Conservation (phyloP, 2,888 invertebrate species). For the Unio pictorum region DNA sequence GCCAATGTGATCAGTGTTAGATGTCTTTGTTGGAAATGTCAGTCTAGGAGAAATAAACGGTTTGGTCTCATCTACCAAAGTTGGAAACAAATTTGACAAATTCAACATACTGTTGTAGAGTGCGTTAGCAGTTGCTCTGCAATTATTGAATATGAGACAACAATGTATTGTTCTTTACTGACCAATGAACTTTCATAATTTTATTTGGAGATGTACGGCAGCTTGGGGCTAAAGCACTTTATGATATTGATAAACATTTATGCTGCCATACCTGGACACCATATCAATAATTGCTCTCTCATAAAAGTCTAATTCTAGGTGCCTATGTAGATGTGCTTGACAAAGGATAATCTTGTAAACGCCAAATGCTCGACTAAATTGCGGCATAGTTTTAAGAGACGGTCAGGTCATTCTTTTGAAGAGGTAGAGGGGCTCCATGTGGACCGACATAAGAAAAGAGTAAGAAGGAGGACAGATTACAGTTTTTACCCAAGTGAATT, state of each 20-base stretch:
- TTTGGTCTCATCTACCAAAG: not conserved
- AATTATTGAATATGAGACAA: slow-evolving; percentile 8
- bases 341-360: slow-evolving; percentile 18
- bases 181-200: slow-evolving; percentile 8
- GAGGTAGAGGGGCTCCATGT: not conserved
- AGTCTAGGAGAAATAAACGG: not conserved
- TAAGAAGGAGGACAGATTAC: slow-evolving; percentile 9
- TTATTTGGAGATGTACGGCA: slow-evolving; percentile 10
- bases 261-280: slow-evolving; percentile 14
- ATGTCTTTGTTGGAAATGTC: not conserved
- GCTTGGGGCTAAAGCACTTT: slow-evolving; percentile 11
- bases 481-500: slow-evolving; percentile 14
- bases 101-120: slow-evolving; percentile 11
- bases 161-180: slow-evolving; percentile 10
- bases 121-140: slow-evolving; percentile 2
- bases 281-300: slow-evolving; percentile 18
- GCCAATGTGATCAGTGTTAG: not conserved
- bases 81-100: slow-evolving; percentile 7
- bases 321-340: slow-evolving; percentile 3
- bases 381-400: not conserved
- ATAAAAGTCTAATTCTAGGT: slow-evolving; percentile 15
- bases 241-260: slow-evolving; percentile 23
- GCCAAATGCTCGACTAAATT: slow-evolving; percentile 17
- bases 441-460: slow-evolving; percentile 5
- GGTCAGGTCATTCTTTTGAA: not conserved